Evolutionary conservation across 2,797 vertebrate species (phyloP).

Genomic region (Spea hammondii): DNA sequence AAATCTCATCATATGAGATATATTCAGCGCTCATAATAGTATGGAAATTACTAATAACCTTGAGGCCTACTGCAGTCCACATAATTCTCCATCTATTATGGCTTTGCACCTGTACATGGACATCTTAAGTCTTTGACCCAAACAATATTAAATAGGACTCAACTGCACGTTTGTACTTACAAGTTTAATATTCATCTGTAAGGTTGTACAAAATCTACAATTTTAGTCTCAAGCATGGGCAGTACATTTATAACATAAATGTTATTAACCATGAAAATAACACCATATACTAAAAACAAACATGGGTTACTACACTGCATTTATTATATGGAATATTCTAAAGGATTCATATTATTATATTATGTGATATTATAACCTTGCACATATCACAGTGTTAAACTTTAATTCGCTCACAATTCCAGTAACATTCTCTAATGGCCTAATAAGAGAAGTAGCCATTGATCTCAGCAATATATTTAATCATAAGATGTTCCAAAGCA

Average conservation of each 20-base stretch:
- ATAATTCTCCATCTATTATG: neutral
- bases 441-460: neutral
- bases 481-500: constrained; percentile 5
- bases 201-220: neutral
- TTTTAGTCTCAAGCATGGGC: neutral
- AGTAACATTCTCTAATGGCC: neutral
- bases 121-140: constrained; percentile 20
- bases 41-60: constrained; percentile 22
- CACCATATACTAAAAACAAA: no score
- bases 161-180: neutral
- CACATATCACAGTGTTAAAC: neutral
- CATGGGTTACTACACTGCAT: no score
- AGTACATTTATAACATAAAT: no score
- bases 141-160: constrained; percentile 14
- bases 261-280: no score
- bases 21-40: constrained; percentile 1
- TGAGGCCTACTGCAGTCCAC: neutral
- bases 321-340: no score
- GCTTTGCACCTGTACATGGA: neutral
- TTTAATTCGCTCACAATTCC: neutral
- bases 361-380: neutral
- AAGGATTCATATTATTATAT: no score
- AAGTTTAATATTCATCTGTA: neutral
- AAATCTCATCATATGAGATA: neutral
- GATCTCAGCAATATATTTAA: neutral